Evolutionary conservation across 1,140 invertebrate species (phyloP), one percentile per base, ranked within the genome.

Genomic region (Trachymyrmex septentrionalis): DNA sequence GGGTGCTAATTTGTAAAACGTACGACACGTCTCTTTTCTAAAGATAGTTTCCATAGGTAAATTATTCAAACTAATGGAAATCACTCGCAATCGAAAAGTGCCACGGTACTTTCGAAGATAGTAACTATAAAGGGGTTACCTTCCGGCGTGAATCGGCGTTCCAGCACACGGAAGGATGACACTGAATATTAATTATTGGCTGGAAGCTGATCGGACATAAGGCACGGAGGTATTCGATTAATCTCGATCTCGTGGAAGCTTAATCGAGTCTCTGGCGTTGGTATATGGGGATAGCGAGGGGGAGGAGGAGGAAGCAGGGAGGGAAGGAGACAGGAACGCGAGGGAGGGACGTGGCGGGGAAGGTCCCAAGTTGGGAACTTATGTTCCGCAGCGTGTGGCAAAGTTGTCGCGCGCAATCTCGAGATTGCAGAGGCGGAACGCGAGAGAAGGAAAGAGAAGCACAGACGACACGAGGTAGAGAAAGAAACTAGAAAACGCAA

Each of bases 351-450:
- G 61, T 48, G 64, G 66, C 78, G 44, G 30, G 78, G 44, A 87
- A 75, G 71, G 86, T 67, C 30, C 64, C 34, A 61, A 85, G 80
- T 88, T 78, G 66, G 85, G 59, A 91, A 91, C 84, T 88, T 64
- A 81, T 89, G 84, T 86, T 80, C 80, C 86, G 81, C 53, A 84
- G 85, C 85, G 77, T 67, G 84, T 63, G 84, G 87, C 75, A 85
- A 89, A 90, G 85, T 89, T 88, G 88, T 89, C 71, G 81, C 86
- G 86, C 69, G 90, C 88, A 91, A 92, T 91, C 91, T 92, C 82
- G 73, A 88, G 76, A 91, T 91, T 84, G 85, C 89, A 59, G 80
- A 89, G 44, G 67, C 57, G 84, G 86, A 92, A 92, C 92, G 93
- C 90, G 84, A 85, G 89, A 87, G 77, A 90, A 87, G 24, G 64